These are phyloP conservation scores for Carcina quercana DNA, from an alignment of 2,888 invertebrate species.

Conservation along the genomic window DNA sequence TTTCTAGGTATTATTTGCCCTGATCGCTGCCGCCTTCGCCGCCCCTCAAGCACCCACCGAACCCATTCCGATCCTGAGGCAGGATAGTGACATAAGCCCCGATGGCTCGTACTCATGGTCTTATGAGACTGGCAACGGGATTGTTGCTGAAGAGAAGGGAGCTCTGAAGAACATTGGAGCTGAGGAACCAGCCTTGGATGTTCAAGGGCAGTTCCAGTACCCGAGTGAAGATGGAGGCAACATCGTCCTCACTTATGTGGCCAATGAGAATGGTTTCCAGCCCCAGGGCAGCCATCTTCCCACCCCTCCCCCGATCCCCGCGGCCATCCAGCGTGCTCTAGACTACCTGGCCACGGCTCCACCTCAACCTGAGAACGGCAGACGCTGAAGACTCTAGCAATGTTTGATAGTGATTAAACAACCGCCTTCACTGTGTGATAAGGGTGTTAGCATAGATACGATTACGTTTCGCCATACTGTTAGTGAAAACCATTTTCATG, in stretches of 20 bases:
- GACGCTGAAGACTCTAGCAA: too few relatives aligned
- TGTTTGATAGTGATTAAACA: too few relatives aligned
- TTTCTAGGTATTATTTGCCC: slow-evolving; percentile 55
- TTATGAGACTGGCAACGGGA: slow-evolving; percentile 80
- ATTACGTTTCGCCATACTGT: too few relatives aligned
- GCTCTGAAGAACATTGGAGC: slow-evolving; percentile 69
- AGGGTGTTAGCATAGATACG: too few relatives aligned
- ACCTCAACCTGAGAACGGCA: too few relatives aligned
- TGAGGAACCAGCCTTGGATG: slow-evolving; percentile 67
- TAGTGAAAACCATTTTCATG: too few relatives aligned
- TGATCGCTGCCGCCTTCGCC: slow-evolving; percentile 48
- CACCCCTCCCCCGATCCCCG: slow-evolving; percentile 81
- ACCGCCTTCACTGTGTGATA: too few relatives aligned
- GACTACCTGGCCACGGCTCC: slow-evolving; percentile 79
- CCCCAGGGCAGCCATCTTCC: slow-evolving; percentile 77
- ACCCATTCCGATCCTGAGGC: slow-evolving; percentile 68
- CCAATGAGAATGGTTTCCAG: slow-evolving; percentile 82
- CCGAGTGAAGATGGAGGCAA: slow-evolving; percentile 76
- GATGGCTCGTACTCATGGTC: slow-evolving; percentile 75
- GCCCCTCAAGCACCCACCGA: slow-evolving; percentile 51
- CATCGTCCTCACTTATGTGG: slow-evolving; percentile 76
- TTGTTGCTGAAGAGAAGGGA: slow-evolving; percentile 71
- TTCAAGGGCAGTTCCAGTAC: slow-evolving; percentile 77
- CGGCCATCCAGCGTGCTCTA: slow-evolving; percentile 78
- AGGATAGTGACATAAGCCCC: slow-evolving; percentile 67